A percentile compares a stretch with the other conserved stretches of the same genome.
These are phyloP conservation scores for Oceanodroma tethys DNA, from an alignment of 2,113 vertebrate genomes.

Conservation along the genomic window DNA sequence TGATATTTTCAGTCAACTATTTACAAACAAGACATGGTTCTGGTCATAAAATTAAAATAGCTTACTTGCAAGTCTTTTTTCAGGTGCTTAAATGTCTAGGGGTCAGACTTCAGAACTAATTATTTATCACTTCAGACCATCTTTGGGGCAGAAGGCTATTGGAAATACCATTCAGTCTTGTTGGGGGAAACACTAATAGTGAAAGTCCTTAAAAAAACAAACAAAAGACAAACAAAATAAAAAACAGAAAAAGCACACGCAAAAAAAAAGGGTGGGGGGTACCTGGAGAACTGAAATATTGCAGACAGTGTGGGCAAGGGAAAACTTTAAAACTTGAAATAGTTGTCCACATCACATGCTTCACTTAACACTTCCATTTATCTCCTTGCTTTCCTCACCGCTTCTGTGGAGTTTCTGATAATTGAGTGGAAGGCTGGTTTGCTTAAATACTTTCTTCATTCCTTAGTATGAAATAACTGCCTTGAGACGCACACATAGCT, in stretches of 20 bases:
- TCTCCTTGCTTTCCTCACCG: not conserved
- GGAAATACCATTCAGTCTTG: not conserved
- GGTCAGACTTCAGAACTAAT: not conserved
- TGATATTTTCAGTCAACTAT: not conserved
- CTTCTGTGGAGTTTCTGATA: not conserved
- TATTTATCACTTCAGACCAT: not conserved
- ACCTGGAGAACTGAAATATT: not conserved
- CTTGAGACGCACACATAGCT: not conserved
- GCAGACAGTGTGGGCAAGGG: not conserved
- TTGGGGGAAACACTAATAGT: not conserved
- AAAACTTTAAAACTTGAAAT: not conserved
- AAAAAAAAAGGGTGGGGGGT: accelerated
- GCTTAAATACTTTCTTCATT: conserved; percentile 39
- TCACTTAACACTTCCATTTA: not conserved
- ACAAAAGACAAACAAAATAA: not conserved
- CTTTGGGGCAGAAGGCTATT: not conserved
- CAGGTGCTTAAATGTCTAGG: not conserved
- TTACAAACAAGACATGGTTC: not conserved
- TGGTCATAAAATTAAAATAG: not conserved
- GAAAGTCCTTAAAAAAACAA: not conserved
- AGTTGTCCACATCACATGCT: not conserved
- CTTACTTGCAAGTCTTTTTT: not conserved
- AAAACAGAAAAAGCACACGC: not conserved
- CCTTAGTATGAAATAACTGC: not conserved
- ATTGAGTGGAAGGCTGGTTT: not conserved